phyloP scores from a whole-genome alignment of 1,140 invertebrate genomes.

The Calycopis cecrops region DNA sequence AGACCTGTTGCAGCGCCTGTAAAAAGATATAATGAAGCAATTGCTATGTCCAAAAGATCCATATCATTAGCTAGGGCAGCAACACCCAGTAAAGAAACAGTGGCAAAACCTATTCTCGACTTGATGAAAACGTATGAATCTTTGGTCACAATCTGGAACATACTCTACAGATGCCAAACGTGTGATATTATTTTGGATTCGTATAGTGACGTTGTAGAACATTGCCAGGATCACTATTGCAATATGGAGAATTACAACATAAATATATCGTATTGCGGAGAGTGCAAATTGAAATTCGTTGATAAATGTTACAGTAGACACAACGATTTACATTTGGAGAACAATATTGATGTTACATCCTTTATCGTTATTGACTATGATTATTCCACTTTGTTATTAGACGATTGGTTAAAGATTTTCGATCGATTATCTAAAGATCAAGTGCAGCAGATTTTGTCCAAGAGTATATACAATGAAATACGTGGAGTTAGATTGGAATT shows the following conservation, averaged over 20 bases:
- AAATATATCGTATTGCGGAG: slow-evolving; percentile 15
- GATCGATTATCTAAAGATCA: slow-evolving; percentile 21
- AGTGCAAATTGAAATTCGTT: slow-evolving; percentile 24
- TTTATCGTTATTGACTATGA: slow-evolving; percentile 30
- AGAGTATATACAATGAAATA: slow-evolving; percentile 28
- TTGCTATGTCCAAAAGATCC: neutral
- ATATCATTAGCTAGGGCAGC: neutral
- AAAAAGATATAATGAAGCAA: slow-evolving; percentile 1
- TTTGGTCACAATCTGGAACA: slow-evolving; percentile 27
- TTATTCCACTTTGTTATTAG: slow-evolving; percentile 21
- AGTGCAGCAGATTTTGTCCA: slow-evolving; percentile 26
- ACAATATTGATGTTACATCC: slow-evolving; percentile 18
- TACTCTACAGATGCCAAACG: slow-evolving; percentile 24
- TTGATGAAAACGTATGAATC: slow-evolving; percentile 27
- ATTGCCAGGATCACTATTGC: slow-evolving; percentile 33
- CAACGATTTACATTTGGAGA: slow-evolving; percentile 19
- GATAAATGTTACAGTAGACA: slow-evolving; percentile 22
- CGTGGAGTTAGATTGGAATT: slow-evolving; percentile 25
- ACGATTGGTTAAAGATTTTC: slow-evolving; percentile 30
- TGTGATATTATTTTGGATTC: slow-evolving; percentile 27
- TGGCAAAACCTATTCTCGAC: slow-evolving; percentile 18
- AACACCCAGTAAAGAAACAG: neutral
- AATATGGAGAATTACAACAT: slow-evolving; percentile 27
- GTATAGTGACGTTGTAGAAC: slow-evolving; percentile 28
- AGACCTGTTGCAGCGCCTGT: neutral